Evolutionary conservation across 2,113 vertebrate genomes (phyloP).

Genomic region (Halcyon senegalensis): DNA sequence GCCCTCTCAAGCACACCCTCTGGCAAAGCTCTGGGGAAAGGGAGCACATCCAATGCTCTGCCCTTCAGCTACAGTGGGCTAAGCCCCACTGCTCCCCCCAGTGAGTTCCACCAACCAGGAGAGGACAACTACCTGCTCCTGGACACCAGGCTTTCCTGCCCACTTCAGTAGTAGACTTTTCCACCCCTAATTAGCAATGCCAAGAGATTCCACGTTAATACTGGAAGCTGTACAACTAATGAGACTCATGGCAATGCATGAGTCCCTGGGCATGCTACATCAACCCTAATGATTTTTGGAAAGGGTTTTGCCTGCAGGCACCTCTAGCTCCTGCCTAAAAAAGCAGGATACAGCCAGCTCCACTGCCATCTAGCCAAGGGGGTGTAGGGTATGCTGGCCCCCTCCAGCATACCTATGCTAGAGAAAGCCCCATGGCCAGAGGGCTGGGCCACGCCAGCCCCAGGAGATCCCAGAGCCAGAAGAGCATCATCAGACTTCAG

Average conservation of each 20-base stretch:
- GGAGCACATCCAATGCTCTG: not conserved
- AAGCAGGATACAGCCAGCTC: not conserved
- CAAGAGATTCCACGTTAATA: not conserved
- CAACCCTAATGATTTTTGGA: not conserved
- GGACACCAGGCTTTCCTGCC: not conserved
- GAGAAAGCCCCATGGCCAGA: not conserved
- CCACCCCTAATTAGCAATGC: not conserved
- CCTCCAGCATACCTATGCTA: not conserved
- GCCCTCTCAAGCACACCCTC: not conserved
- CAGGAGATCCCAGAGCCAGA: not conserved
- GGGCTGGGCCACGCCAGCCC: not conserved
- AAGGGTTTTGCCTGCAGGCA: not conserved
- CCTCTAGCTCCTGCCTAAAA: not conserved
- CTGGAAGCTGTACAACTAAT: not conserved
- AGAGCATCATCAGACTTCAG: not conserved
- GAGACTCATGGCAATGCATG: not conserved
- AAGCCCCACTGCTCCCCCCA: not conserved
- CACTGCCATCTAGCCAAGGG: not conserved
- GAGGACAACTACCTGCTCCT: not conserved
- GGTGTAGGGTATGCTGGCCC: not conserved
- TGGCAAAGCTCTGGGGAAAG: not conserved
- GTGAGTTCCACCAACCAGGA: not conserved
- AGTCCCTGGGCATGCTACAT: not conserved
- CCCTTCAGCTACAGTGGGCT: not conserved
- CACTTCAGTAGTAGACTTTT: not conserved